phyloP scores from a whole-genome alignment of 30 jellyfish, hydroid and myxozoan genomes.

The Chrysaora quinquecirrha region DNA sequence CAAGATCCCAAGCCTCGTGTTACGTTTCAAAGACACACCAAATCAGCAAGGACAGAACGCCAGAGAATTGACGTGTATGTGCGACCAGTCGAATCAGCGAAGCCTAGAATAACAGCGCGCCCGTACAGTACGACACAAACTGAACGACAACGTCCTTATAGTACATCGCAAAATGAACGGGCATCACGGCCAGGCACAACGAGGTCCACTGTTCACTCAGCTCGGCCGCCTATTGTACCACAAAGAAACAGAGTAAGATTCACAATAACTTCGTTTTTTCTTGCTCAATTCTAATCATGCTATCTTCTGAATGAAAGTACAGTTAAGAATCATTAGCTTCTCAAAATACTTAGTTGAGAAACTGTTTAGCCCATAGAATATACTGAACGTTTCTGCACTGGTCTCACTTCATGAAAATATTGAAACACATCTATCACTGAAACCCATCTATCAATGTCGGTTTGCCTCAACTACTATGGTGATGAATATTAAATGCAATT shows the following conservation, averaged over 20 bases:
- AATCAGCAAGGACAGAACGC: slow-evolving; percentile 67
- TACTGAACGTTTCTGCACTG: too few relatives aligned
- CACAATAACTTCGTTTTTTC: too few relatives aligned
- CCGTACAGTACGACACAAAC: slow-evolving; percentile 37
- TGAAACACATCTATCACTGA: too few relatives aligned
- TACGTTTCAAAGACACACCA: slow-evolving; percentile 33
- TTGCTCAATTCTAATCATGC: too few relatives aligned
- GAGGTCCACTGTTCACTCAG: neutral
- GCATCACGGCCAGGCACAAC: neutral
- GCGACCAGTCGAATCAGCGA: slow-evolving; percentile 62
- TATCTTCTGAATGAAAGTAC: too few relatives aligned
- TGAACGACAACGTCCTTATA: slow-evolving; percentile 27
- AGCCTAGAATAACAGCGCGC: slow-evolving; percentile 23
- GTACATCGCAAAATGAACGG: neutral
- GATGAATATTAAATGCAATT: too few relatives aligned
- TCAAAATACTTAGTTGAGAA: too few relatives aligned
- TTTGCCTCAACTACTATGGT: too few relatives aligned
- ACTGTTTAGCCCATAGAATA: too few relatives aligned
- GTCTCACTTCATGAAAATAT: too few relatives aligned
- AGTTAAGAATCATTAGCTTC: too few relatives aligned
- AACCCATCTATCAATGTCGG: too few relatives aligned
- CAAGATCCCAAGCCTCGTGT: slow-evolving; percentile 13
- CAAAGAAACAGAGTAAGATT: slow-evolving; percentile 25
- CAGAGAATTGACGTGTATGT: slow-evolving; percentile 51
- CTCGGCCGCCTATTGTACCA: neutral